These are phyloP conservation scores for Nasonia longicornis DNA, from an alignment of 1,140 invertebrate genomes.

Conservation along the genomic window DNA sequence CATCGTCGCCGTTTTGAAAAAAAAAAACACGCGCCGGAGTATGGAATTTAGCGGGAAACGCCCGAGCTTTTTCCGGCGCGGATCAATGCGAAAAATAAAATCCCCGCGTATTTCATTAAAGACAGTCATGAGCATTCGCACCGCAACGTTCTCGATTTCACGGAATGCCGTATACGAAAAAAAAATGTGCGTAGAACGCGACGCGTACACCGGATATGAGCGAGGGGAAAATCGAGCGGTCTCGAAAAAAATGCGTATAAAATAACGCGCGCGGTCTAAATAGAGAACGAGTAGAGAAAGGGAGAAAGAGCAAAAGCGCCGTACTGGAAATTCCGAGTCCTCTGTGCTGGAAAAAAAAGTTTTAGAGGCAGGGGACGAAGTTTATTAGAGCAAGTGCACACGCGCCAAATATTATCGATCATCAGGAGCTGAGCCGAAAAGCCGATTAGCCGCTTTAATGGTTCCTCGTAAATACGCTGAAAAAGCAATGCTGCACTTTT, in stretches of 20 bases:
- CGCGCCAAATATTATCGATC: constrained; percentile 26
- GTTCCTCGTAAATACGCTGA: not conserved
- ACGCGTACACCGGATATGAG: not conserved
- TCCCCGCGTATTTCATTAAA: constrained; percentile 10
- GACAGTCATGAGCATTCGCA: not conserved
- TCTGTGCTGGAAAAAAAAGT: constrained; percentile 3
- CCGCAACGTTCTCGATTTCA: constrained; percentile 20
- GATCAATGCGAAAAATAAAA: constrained; percentile 1
- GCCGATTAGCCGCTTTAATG: constrained; percentile 16
- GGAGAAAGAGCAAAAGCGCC: constrained; percentile 4
- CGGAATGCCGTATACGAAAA: not conserved
- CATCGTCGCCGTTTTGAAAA: not conserved
- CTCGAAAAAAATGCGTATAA: constrained; percentile 24
- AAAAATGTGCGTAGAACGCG: not conserved
- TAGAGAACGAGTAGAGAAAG: not conserved
- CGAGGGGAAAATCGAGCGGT: not conserved
- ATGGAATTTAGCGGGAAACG: not conserved
- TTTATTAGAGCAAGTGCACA: not conserved
- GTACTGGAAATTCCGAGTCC: constrained; percentile 22
- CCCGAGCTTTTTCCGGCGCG: not conserved
- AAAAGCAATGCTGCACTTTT: not conserved
- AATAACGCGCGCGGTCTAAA: constrained; percentile 16
- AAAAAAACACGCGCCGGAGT: not conserved
- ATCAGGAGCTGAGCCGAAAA: not conserved
- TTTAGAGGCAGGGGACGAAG: not conserved